Evolutionary conservation across 2,797 vertebrate genomes (phyloP), one percentile per base, ranked within the genome.

Genomic region (Coranthus polyacanthus): DNA sequence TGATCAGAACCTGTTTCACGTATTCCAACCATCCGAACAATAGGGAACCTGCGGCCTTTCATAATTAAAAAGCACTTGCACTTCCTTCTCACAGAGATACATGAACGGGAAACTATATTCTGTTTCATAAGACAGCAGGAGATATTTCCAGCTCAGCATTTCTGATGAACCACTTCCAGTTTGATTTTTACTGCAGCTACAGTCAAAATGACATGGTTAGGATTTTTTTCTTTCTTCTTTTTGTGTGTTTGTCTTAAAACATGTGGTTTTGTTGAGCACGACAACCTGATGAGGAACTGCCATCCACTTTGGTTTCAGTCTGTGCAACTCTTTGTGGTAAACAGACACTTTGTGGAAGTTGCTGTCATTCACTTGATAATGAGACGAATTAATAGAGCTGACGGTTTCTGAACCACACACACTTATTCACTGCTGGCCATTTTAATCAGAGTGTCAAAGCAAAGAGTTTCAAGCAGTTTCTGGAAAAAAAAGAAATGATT

Each of bases 251-350:
- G 10, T 21, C 13, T 0, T n/a, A n/a, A n/a, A n/a, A n/a, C n/a
- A n/a, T n/a, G n/a, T n/a, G n/a, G n/a, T n/a, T n/a, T n/a, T n/a
- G n/a, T n/a, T n/a, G n/a, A n/a, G n/a, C n/a, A n/a, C n/a, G n/a
- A n/a, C n/a, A n/a, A n/a, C n/a, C n/a, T n/a, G n/a, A 0, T 18
- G 38, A 55, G 24, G 54, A 69, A 59, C 7, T 0, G 0, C 2
- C 13, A 3, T 5, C 13, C 24, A 9, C 16, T 12, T 3, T 15
- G 15, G 59, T 69, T 79, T 69, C 55, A 69, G 18, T 68, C 11
- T 54, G 54, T 4, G 29, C 20, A 32, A 39, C 7, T 43, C 10
- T 39, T 2, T 17, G 16, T 2, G 26, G 20, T 29, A 15, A 64
- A 16, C 21, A 0, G 1, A 0, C 1, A 2, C 6, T 29, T 44